Percentiles rank a stretch among this genome's conserved stretches.
phyloP scores from a whole-genome alignment of 2,797 vertebrate species.

The Phalloptychus januarius region DNA sequence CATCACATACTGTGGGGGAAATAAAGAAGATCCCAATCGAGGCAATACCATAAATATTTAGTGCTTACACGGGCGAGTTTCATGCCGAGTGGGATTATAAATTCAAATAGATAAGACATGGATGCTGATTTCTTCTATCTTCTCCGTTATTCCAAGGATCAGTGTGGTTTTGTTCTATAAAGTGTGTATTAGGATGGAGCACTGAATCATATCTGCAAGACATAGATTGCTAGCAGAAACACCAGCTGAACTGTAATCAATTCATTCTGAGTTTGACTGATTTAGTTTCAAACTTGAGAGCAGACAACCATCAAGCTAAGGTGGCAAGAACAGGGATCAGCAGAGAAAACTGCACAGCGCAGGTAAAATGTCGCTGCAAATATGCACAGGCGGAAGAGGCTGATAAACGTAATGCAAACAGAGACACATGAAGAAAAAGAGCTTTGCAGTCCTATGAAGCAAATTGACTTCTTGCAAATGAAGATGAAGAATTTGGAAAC shows the following conservation, averaged over 20 bases:
- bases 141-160: slow-evolving; percentile 7
- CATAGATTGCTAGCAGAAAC: background rate
- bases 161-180: background rate
- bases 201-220: background rate
- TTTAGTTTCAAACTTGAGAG: background rate
- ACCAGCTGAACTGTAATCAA: background rate
- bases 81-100: slow-evolving; percentile 24
- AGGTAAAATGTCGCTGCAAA: background rate
- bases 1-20: background rate
- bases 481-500: background rate
- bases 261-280: background rate
- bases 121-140: slow-evolving; percentile 15
- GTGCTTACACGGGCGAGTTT: slow-evolving; percentile 21
- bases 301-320: background rate
- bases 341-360: background rate
- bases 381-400: background rate
- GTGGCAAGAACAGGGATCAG: background rate
- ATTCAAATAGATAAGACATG: slow-evolving; percentile 19
- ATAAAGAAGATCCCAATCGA: slow-evolving; percentile 18
- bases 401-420: background rate
- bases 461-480: background rate
- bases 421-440: background rate
- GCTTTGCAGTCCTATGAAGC: background rate
- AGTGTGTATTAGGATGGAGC: background rate
- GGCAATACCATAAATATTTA: slow-evolving; percentile 16